Percentiles rank a stretch among this genome's conserved stretches.
phyloP scores from a whole-genome alignment of 2,888 invertebrate genomes.

The Meganola albula region DNA sequence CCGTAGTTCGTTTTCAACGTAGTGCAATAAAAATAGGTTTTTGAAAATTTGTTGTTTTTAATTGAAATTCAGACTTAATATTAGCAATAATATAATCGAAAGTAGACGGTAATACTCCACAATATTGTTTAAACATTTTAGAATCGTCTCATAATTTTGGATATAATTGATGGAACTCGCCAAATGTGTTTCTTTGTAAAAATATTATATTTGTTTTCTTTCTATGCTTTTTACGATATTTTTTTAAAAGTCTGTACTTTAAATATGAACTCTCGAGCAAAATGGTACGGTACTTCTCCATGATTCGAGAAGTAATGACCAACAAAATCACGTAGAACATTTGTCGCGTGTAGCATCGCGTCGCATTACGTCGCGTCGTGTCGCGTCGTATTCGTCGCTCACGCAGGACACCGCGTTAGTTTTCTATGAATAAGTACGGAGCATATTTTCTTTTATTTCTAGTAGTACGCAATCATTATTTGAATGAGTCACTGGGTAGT shows the following conservation, averaged over 20 bases:
- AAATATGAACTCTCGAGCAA: slow-evolving; percentile 2
- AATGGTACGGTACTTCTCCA: slow-evolving; percentile 9
- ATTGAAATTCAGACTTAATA: slow-evolving; percentile 11
- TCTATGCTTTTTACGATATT: slow-evolving; percentile 1
- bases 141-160: slow-evolving; percentile 10
- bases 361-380: slow-evolving; percentile 2
- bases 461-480: no score
- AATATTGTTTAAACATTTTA: slow-evolving; percentile 16
- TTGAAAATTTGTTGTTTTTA: slow-evolving; percentile 7
- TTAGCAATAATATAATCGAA: slow-evolving; percentile 11
- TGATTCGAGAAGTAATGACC: slow-evolving; percentile 8
- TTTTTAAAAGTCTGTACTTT: background rate
- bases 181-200: background rate
- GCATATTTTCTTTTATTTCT: no score
- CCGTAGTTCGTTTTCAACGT: no score
- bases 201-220: slow-evolving; percentile 1
- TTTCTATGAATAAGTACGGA: no score
- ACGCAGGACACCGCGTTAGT: slow-evolving; percentile 1
- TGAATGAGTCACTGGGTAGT: no score
- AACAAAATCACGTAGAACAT: slow-evolving; percentile 9
- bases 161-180: slow-evolving; percentile 3
- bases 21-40: slow-evolving; percentile 11
- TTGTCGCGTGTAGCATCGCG: slow-evolving; percentile 3
- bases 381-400: slow-evolving; percentile 2
- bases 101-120: slow-evolving; percentile 15